Conservation (phyloP, 2,888 invertebrate genomes). For the Campopleginae sp. region DNA sequence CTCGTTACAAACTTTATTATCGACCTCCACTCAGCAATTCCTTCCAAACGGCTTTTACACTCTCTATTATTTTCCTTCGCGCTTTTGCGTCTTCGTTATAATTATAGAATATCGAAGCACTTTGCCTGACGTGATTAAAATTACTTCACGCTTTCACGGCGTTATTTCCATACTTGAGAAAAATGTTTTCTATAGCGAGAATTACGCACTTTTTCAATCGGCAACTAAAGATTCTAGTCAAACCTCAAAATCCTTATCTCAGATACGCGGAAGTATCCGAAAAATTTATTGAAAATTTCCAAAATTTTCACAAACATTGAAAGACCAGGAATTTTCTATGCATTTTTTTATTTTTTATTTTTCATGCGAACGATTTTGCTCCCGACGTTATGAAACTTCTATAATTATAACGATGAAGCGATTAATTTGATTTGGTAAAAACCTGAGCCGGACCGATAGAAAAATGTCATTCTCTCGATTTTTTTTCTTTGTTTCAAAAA, state of each 20-base stretch:
- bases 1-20: not conserved
- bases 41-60: not conserved
- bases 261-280: too few relatives aligned
- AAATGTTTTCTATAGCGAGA: constrained; percentile 15
- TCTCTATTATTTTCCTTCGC: constrained; percentile 1
- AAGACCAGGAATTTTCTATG: not conserved
- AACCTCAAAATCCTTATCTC: not conserved
- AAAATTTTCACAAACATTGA: not conserved
- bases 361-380: not conserved
- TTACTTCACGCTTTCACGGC: constrained; percentile 49
- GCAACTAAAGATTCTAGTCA: not conserved
- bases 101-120: constrained; percentile 55
- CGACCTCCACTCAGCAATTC: not conserved
- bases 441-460: not conserved
- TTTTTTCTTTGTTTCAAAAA: not conserved
- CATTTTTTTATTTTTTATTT: not conserved
- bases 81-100: constrained; percentile 38
- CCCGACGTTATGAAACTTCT: not conserved
- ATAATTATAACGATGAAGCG: not conserved
- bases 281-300: too few relatives aligned
- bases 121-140: constrained; percentile 46
- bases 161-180: constrained; percentile 46
- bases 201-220: constrained; percentile 1
- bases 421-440: not conserved
- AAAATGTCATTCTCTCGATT: not conserved